A percentile compares a stretch with the other conserved stretches of the same genome.
These are phyloP conservation scores for Carassius auratus DNA, from an alignment of 2,113 vertebrate genomes.

Conservation along the genomic window DNA sequence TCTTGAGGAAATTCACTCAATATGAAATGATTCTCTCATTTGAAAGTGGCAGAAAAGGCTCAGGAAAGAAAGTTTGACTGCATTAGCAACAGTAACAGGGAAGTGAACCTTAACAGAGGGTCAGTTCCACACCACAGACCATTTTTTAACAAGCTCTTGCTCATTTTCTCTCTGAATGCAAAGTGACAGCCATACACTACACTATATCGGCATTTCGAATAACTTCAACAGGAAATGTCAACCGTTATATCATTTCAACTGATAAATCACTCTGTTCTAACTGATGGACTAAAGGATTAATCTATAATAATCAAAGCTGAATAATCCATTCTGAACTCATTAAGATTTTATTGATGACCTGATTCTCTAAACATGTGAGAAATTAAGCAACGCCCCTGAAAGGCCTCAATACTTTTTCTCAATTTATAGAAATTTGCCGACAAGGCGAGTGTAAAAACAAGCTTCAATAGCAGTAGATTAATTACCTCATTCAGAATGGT, in stretches of 20 bases:
- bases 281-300: too few species aligned
- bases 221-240: background rate
- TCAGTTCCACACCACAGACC: background rate
- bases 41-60: background rate
- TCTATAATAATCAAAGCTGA: too few species aligned
- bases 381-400: too few species aligned
- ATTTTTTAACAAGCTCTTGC: conserved; percentile 11
- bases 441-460: too few species aligned
- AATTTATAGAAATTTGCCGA: too few species aligned
- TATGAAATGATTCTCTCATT: background rate
- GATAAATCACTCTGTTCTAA: conserved; percentile 1
- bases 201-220: background rate
- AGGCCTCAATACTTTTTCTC: too few species aligned
- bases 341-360: too few species aligned
- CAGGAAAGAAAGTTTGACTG: background rate
- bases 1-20: too few species aligned
- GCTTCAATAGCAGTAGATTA: too few species aligned
- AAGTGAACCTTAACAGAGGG: background rate
- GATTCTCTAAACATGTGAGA: too few species aligned
- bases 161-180: conserved; percentile 4
- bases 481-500: too few species aligned
- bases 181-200: background rate
- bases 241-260: background rate
- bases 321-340: too few species aligned
- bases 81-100: background rate